Evolutionary conservation across 2,797 vertebrate genomes (phyloP).

Genomic region (Clamator glandarius): DNA sequence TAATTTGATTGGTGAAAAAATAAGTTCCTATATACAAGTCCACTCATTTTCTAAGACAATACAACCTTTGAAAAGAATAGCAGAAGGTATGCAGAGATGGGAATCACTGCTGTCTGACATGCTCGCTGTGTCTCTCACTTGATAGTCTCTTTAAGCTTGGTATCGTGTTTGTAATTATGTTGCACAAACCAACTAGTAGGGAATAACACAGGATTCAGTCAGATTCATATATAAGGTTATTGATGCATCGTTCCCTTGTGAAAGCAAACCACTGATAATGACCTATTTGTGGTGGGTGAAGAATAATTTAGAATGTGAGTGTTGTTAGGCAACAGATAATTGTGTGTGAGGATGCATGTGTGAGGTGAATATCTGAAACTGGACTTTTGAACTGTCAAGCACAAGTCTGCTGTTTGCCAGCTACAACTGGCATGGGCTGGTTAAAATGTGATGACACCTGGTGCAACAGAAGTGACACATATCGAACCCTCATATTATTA

Average conservation of each 20-base stretch:
- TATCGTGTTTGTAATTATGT: background rate
- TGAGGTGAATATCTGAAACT: background rate
- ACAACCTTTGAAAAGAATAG: background rate
- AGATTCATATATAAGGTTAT: background rate
- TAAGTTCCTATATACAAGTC: fast-evolving
- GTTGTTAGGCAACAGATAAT: background rate
- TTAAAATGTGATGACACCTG: background rate
- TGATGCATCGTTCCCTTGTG: background rate
- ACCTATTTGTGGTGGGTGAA: background rate
- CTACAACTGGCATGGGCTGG: background rate
- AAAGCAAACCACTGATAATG: background rate
- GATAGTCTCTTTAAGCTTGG: background rate
- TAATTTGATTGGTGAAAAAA: background rate
- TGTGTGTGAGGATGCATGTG: background rate
- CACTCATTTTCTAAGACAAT: background rate
- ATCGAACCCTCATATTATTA: background rate
- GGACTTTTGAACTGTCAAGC: background rate
- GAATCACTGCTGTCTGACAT: background rate
- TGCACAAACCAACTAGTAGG: background rate
- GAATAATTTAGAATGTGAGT: background rate
- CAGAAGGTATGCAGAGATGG: background rate
- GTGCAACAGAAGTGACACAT: background rate
- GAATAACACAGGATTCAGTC: background rate
- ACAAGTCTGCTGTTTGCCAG: background rate
- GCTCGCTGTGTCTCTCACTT: background rate